These are phyloP conservation scores for Ypsolopha sequella DNA, from an alignment of 2,888 invertebrate species.

Conservation along the genomic window DNA sequence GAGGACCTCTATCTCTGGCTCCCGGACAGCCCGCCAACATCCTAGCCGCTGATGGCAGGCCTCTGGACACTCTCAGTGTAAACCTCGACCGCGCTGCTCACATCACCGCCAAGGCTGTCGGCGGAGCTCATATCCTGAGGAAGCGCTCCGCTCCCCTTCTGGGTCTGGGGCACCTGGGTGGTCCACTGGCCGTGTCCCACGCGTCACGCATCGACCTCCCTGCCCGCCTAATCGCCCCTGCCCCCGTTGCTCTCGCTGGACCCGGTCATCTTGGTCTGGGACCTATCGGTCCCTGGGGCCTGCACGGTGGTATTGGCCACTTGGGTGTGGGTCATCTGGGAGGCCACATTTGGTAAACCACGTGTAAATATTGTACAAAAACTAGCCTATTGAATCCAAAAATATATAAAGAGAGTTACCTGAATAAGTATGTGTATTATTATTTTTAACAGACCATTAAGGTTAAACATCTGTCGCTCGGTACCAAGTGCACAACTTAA, in stretches of 20 bases:
- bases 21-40: slow-evolving; percentile 59
- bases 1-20: slow-evolving; percentile 53
- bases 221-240: slow-evolving; percentile 24
- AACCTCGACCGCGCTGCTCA: slow-evolving; percentile 58
- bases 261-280: slow-evolving; percentile 3
- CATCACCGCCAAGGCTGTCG: slow-evolving; percentile 45
- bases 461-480: too few relatives aligned
- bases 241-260: slow-evolving; percentile 13
- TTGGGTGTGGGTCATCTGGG: slow-evolving; percentile 4
- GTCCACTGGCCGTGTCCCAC: slow-evolving; percentile 29
- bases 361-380: slow-evolving; percentile 1
- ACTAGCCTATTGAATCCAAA: slow-evolving; percentile 10
- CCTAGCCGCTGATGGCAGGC: slow-evolving; percentile 55
- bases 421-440: slow-evolving; percentile 5
- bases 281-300: slow-evolving; percentile 2
- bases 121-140: slow-evolving; percentile 34
- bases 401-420: slow-evolving; percentile 61
- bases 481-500: too few relatives aligned
- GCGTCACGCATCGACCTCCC: slow-evolving; percentile 29
- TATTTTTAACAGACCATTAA: not conserved
- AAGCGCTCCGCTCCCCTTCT: slow-evolving; percentile 44
- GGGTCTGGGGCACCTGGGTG: slow-evolving; percentile 7
- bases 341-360: slow-evolving; percentile 3
- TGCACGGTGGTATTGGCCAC: slow-evolving; percentile 1
- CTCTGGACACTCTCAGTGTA: slow-evolving; percentile 57